Percentiles rank a stretch among this genome's conserved stretches.
These are phyloP conservation scores for Stigmatopora nigra DNA, from an alignment of 2,113 vertebrate species.

Conservation along the genomic window DNA sequence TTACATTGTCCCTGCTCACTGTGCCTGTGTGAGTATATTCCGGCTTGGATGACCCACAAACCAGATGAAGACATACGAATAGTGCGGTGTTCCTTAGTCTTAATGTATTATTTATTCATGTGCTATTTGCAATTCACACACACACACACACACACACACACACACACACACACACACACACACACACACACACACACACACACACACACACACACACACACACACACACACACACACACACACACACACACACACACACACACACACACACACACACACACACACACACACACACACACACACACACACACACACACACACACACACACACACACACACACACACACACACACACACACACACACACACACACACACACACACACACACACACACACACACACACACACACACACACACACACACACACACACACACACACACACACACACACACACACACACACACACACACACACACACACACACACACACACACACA, in stretches of 20 bases:
- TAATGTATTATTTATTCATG: background rate
- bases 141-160: background rate
- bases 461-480: background rate
- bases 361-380: background rate
- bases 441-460: background rate
- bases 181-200: background rate
- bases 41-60: background rate
- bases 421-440: background rate
- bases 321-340: background rate
- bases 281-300: background rate
- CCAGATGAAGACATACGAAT: background rate
- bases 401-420: background rate
- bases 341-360: background rate
- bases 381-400: background rate
- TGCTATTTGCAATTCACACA: background rate
- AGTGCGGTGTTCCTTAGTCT: background rate
- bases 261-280: background rate
- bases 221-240: background rate
- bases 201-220: background rate
- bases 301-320: background rate
- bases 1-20: background rate
- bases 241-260: background rate
- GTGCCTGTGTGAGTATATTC: too few species aligned
- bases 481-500: background rate
- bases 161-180: background rate